A percentile compares a stretch with the other conserved stretches of the same genome.
Conservation (phyloP, 2,888 invertebrate species). For the Sinhomidia bicolor region DNA sequence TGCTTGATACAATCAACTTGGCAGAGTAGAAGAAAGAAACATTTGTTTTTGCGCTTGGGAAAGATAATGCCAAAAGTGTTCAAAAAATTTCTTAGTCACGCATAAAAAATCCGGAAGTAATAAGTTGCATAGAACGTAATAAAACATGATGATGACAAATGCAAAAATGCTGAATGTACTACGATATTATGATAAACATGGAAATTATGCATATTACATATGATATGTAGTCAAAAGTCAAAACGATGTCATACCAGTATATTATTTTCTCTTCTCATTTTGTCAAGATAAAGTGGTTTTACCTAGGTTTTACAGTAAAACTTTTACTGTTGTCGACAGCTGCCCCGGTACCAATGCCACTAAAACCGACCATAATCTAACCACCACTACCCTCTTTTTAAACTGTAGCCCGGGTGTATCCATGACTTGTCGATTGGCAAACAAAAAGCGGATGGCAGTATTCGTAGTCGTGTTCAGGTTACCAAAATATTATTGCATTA, state of each 20-base stretch:
- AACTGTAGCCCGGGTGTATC: constrained; percentile 33
- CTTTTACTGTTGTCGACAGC: too few species aligned
- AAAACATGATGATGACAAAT: neutral
- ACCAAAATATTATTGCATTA: too few species aligned
- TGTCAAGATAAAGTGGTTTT: too few species aligned
- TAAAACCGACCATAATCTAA: neutral
- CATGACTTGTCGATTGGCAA: constrained; percentile 45
- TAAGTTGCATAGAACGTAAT: constrained; percentile 10
- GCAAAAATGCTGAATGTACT: neutral
- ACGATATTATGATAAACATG: too few species aligned
- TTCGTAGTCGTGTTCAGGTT: too few species aligned
- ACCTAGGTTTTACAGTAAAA: too few species aligned
- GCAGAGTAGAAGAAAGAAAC: neutral
- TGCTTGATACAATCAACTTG: neutral
- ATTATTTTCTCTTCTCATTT: too few species aligned
- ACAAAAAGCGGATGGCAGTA: constrained; percentile 5
- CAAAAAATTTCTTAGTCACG: neutral
- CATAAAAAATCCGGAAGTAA: constrained; percentile 55
- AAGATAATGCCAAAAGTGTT: neutral
- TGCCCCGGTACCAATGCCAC: too few species aligned
- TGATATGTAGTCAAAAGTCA: too few species aligned
- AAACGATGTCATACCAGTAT: too few species aligned
- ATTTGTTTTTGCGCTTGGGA: neutral
- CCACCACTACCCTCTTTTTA: neutral
- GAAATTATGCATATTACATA: too few species aligned